Base-by-base conservation (phyloP, 2,888 invertebrate genomes). In the Lithophane semibrunnea region DNA sequence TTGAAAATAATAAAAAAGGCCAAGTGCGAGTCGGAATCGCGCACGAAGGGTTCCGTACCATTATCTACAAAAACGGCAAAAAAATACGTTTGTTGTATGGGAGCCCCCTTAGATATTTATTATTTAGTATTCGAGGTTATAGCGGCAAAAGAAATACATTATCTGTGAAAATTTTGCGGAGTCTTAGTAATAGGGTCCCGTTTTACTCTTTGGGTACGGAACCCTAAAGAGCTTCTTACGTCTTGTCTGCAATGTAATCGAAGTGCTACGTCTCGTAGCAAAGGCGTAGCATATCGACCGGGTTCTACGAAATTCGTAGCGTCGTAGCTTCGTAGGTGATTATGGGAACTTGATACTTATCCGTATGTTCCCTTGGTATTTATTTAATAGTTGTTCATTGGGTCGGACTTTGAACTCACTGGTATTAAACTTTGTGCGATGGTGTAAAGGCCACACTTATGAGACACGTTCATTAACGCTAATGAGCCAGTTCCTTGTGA, bases 281-380 rank as follows among this genome's bases (percentile, higher is more conserved):
- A 52, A 58, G 13, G 29, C 85, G 76, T 85, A 84, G 77, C 83
- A 5, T 64, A 77, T 74, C 78, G 69, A 78, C 37, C 56, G 44
- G 12, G 37, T 58, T 78, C 86, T 81, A 86, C 78, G 76, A 73
- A 71, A 61, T 76, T 67, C 54, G 84, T 81, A 86, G 80, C 79
- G 24, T 18, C 68, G 56, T 73, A 75, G 75, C 75, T 9, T 63
- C 47, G 82, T 78, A 73, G 42, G 54, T 56, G 58, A 64, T 64
- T 77, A 58, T 69, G 42, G 58, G 64, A 82, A 78, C 37, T 63
- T 42, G 29, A 70, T 67, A 66, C n/a, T 42, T 61, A 69, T 37
- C 44, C 21, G n/a, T 52, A 37, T 37, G 42, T 64, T 54, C 47
- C 12, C 37, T 60, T 44, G 47, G n/a, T 70, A 73, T 73, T 73